Conservation (phyloP, 1,140 invertebrate species). For the Drosophila kikkawai region DNA sequence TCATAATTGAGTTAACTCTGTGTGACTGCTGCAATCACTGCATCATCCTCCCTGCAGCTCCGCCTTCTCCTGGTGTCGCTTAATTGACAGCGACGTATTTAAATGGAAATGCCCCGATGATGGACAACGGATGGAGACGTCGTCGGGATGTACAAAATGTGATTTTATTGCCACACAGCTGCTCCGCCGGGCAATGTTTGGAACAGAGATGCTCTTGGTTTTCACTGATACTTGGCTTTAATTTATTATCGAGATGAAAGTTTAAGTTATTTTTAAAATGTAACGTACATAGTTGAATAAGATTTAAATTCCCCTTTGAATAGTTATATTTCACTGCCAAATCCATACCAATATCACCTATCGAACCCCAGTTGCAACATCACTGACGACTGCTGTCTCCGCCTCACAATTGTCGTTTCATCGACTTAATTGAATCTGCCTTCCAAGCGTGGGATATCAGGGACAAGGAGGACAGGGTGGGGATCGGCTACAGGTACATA, state of each 20-base stretch:
- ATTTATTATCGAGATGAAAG: background rate
- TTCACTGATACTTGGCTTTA: background rate
- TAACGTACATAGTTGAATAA: too few species aligned
- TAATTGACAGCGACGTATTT: constrained; percentile 69
- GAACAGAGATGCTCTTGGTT: constrained; percentile 4
- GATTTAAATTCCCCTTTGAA: background rate
- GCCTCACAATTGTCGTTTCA: constrained; percentile 74
- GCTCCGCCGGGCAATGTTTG: constrained; percentile 2
- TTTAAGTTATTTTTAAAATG: background rate
- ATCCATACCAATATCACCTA: background rate
- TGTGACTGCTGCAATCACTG: constrained; percentile 37
- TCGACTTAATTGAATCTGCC: constrained; percentile 77
- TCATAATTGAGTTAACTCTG: constrained; percentile 58
- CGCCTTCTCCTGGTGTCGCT: constrained; percentile 24
- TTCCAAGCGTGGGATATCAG: constrained; percentile 18
- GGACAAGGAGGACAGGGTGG: background rate
- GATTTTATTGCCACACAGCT: constrained; percentile 48
- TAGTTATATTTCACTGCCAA: background rate
- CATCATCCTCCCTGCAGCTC: constrained; percentile 7
- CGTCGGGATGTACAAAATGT: constrained; percentile 42
- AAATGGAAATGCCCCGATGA: constrained; percentile 54
- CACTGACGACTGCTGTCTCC: constrained; percentile 9
- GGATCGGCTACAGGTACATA: constrained; percentile 12
- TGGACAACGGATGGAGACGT: constrained; percentile 34
- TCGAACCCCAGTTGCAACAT: background rate